Percentiles rank a stretch among this genome's conserved stretches.
phyloP scores from a whole-genome alignment of 2,113 vertebrate species.

The Myanophis thanlyinensis region DNA sequence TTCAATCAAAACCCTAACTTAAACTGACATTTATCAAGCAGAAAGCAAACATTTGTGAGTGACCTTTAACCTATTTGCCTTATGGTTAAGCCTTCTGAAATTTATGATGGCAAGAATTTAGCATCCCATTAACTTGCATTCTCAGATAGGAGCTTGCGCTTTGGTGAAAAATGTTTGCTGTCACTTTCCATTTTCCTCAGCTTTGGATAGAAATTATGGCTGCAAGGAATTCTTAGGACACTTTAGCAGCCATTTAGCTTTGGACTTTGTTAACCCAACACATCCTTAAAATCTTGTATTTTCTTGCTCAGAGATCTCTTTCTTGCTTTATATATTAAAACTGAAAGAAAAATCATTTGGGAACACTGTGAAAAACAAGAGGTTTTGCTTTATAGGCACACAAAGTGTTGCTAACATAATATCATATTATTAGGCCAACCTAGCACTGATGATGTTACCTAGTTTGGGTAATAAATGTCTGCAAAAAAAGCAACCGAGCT shows the following conservation, averaged over 20 bases:
- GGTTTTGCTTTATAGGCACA: neutral
- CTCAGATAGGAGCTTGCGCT: neutral
- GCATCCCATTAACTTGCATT: neutral
- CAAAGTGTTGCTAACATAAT: neutral
- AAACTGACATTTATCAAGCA: neutral
- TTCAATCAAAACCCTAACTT: neutral
- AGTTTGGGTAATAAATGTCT: neutral
- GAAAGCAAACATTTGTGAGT: neutral
- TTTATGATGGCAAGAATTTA: conserved; percentile 36
- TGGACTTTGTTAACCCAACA: conserved; percentile 16
- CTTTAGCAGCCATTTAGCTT: conserved; percentile 39
- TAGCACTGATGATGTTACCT: neutral
- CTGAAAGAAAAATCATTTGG: neutral
- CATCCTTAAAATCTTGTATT: conserved; percentile 48
- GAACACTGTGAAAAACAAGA: neutral
- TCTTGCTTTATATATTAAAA: conserved; percentile 42
- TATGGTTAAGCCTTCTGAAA: neutral
- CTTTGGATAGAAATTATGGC: conserved; percentile 39
- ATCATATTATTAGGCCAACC: neutral
- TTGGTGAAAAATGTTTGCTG: conserved; percentile 34
- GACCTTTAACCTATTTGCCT: neutral
- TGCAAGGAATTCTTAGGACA: conserved; percentile 49
- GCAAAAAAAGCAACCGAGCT: neutral
- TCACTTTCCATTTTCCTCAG: conserved; percentile 26
- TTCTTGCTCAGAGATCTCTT: conserved; percentile 27